Evolutionary conservation across 2,888 invertebrate genomes (phyloP).

Genomic region (Maniola hyperantus): DNA sequence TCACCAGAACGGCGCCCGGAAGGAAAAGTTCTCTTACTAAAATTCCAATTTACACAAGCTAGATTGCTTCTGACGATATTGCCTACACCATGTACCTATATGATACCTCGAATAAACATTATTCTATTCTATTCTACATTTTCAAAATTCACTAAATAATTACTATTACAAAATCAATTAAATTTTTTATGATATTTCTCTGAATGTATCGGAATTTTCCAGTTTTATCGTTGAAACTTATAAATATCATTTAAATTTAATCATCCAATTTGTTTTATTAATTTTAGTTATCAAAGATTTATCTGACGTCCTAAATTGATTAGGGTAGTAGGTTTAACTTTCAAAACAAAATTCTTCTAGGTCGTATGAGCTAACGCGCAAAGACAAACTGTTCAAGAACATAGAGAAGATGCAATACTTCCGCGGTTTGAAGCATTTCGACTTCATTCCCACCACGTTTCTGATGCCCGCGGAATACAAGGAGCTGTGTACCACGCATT

Average conservation of each 20-base stretch:
- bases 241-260: too few relatives aligned
- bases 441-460: constrained; percentile 97
- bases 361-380: constrained; percentile 96
- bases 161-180: background rate
- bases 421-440: constrained; percentile 93
- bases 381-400: constrained; percentile 96
- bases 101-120: too few relatives aligned
- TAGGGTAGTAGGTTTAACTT: background rate
- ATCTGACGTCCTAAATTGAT: too few relatives aligned
- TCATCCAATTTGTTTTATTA: too few relatives aligned
- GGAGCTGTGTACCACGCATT: constrained; percentile 88
- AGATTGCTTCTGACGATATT: too few relatives aligned
- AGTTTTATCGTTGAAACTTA: background rate
- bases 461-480: constrained; percentile 95
- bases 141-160: too few relatives aligned
- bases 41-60: background rate
- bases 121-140: too few relatives aligned
- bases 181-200: background rate
- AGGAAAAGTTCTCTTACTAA: too few relatives aligned
- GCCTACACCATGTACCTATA: too few relatives aligned
- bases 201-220: background rate
- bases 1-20: too few relatives aligned
- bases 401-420: constrained; percentile 94
- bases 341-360: constrained; percentile 66
- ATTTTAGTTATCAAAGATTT: background rate